A percentile compares a stretch with the other conserved stretches of the same genome.
phyloP scores from a whole-genome alignment of 2,113 vertebrate species.

The Nematolebias whitei region DNA sequence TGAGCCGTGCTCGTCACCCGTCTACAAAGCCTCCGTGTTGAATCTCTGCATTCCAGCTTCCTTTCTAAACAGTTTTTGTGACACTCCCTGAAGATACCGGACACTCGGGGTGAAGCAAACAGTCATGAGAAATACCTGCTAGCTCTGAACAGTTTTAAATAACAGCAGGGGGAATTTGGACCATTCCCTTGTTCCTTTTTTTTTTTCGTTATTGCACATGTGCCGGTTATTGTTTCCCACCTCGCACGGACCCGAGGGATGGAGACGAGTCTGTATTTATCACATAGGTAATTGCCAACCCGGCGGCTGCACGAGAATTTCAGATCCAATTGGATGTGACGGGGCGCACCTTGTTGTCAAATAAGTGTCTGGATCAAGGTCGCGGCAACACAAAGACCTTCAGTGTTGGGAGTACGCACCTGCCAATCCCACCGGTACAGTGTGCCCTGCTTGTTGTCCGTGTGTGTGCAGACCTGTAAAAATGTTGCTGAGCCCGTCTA shows the following conservation, averaged over 20 bases:
- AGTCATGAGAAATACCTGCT: slow-evolving; percentile 77
- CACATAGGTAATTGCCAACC: slow-evolving; percentile 57
- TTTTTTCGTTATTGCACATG: slow-evolving; percentile 33
- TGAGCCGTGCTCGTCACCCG: slow-evolving; percentile 43
- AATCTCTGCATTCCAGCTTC: slow-evolving; percentile 55
- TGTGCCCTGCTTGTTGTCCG: no score
- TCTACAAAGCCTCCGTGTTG: slow-evolving; percentile 76
- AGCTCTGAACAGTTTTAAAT: slow-evolving; percentile 63
- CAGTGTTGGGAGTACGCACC: slow-evolving; percentile 47
- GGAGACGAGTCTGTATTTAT: slow-evolving; percentile 70
- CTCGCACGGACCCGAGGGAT: slow-evolving; percentile 31
- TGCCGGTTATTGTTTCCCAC: slow-evolving; percentile 63
- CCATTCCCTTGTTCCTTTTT: slow-evolving; percentile 49
- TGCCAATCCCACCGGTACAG: slow-evolving; percentile 2
- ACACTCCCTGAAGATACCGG: slow-evolving; percentile 63
- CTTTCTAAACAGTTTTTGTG: slow-evolving; percentile 59
- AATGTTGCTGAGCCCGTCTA: slow-evolving; percentile 17
- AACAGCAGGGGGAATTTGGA: slow-evolving; percentile 64
- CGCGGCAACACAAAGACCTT: slow-evolving; percentile 57
- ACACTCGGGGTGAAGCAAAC: slow-evolving; percentile 72
- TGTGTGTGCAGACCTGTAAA: slow-evolving; percentile 18
- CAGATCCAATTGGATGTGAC: slow-evolving; percentile 52
- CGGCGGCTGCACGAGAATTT: slow-evolving; percentile 55
- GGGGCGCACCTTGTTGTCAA: slow-evolving; percentile 63
- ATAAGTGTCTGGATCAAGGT: slow-evolving; percentile 71